phyloP scores from a whole-genome alignment of 2,888 invertebrate species.

The Lordiphosa andalusiaca region DNA sequence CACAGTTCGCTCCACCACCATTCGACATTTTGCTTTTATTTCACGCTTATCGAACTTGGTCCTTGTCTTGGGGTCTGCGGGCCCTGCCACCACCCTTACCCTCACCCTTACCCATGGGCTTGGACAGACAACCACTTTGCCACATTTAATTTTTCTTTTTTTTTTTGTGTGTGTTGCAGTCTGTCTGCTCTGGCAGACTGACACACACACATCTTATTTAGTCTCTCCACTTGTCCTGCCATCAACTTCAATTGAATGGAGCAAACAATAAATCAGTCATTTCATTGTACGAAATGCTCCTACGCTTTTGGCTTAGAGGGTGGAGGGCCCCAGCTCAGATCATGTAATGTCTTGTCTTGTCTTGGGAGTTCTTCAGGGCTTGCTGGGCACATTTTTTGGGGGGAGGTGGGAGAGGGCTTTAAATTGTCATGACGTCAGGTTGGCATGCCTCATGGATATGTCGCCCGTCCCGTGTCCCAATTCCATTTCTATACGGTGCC shows the following conservation, averaged over 20 bases:
- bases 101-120: not conserved
- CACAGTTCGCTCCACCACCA: no score
- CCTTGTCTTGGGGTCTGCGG: constrained; percentile 7
- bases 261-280: constrained; percentile 78
- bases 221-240: constrained; percentile 35
- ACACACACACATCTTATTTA: constrained; percentile 67
- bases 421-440: constrained; percentile 75
- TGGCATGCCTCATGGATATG: constrained; percentile 68
- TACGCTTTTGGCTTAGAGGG: constrained; percentile 33
- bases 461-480: constrained; percentile 25
- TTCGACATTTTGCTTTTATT: constrained; percentile 55
- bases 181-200: constrained; percentile 34
- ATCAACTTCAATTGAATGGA: constrained; percentile 74
- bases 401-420: constrained; percentile 46
- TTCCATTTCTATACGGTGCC: constrained; percentile 22
- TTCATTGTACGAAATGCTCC: constrained; percentile 54
- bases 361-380: no score
- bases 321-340: not conserved
- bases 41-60: constrained; percentile 63
- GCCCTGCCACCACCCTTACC: constrained; percentile 6
- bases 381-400: not conserved
- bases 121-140: constrained; percentile 55
- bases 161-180: constrained; percentile 21
- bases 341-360: no score
- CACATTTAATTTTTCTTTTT: constrained; percentile 69